Conservation (phyloP, 2,888 invertebrate genomes). For the Lycocerus yunnanus region DNA sequence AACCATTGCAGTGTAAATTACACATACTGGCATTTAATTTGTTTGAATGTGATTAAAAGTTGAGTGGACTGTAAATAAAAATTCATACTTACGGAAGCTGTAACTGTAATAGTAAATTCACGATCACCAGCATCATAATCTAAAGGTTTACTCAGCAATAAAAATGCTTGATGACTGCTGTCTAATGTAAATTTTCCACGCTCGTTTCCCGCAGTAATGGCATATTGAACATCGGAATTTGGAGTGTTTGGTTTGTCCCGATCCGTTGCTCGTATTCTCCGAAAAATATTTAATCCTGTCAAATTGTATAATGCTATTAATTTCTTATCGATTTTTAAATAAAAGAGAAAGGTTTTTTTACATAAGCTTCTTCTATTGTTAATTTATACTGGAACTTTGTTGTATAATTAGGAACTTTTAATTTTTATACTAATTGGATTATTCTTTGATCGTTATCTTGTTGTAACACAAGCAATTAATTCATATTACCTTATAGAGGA, state of each 20-base stretch:
- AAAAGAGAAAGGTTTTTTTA: not conserved
- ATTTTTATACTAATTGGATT: not conserved
- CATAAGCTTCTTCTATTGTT: not conserved
- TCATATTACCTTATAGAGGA: not conserved
- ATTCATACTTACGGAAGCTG: conserved; percentile 70
- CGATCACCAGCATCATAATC: conserved; percentile 83
- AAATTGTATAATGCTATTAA: not conserved
- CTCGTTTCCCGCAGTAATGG: conserved; percentile 72
- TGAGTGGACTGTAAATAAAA: not conserved
- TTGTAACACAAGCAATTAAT: not conserved
- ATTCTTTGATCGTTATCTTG: not conserved
- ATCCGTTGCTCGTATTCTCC: conserved; percentile 79
- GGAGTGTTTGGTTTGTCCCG: conserved; percentile 87
- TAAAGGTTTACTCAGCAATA: conserved; percentile 73
- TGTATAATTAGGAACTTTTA: not conserved
- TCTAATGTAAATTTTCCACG: conserved; percentile 79
- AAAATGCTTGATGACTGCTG: conserved; percentile 75
- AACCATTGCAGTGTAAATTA: not conserved
- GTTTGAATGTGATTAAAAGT: not conserved
- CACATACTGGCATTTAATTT: not conserved
- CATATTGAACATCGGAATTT: conserved; percentile 84
- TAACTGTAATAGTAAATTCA: conserved; percentile 72
- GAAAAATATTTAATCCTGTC: conserved; percentile 78
- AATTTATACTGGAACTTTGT: not conserved
- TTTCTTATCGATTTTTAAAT: not conserved